These are phyloP conservation scores for Diogma glabrata DNA, from an alignment of 2,888 invertebrate genomes.

Conservation along the genomic window DNA sequence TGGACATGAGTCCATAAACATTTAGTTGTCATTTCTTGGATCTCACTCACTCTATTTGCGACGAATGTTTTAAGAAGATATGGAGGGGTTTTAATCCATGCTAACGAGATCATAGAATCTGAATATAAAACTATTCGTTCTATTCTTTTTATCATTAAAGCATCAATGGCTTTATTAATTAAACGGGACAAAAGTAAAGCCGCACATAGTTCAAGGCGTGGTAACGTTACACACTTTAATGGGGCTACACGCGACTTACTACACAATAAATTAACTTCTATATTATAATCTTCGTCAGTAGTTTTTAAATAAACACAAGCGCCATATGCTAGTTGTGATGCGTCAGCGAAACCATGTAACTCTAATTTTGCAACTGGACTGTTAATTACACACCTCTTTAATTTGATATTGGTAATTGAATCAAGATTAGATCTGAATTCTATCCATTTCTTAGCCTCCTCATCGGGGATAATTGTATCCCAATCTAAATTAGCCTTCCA, in stretches of 20 bases:
- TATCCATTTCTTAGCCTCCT: not conserved
- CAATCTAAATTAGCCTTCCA: not conserved
- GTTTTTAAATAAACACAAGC: not conserved
- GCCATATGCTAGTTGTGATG: not conserved
- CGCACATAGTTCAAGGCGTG: not conserved
- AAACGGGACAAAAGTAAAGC: not conserved
- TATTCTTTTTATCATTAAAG: not conserved
- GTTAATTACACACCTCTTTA: not conserved
- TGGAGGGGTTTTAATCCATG: not conserved
- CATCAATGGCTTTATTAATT: not conserved
- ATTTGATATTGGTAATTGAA: not conserved
- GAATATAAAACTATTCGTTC: not conserved
- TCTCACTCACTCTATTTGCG: not conserved
- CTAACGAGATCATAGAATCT: not conserved
- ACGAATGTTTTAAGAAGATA: not conserved
- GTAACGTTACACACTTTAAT: not conserved
- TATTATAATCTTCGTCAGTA: not conserved
- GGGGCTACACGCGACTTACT: too few species aligned
- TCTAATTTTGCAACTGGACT: not conserved
- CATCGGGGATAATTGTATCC: not conserved
- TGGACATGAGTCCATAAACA: too few species aligned
- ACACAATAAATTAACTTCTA: too few species aligned
- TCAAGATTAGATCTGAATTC: not conserved
- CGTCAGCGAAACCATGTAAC: too few species aligned
- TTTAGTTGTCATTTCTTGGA: too few species aligned